phyloP scores from a whole-genome alignment of 2,113 vertebrate genomes.

The Grammomys surdaster region DNA sequence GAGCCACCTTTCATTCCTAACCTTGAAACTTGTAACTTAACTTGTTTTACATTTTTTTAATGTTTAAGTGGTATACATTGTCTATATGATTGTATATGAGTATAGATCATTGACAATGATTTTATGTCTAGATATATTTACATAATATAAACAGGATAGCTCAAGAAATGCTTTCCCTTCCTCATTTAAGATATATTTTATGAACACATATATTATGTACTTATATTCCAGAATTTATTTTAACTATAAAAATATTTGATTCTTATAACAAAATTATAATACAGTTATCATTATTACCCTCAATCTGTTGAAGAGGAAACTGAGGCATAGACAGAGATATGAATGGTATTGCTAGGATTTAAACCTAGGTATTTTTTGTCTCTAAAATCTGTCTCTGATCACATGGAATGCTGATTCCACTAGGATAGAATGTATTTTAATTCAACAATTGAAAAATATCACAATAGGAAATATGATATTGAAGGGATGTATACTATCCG shows the following conservation, averaged over 20 bases:
- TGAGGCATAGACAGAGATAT: not conserved
- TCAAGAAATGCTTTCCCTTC: slow-evolving; percentile 9
- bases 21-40: not conserved
- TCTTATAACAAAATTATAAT: not conserved
- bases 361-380: not conserved
- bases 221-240: not conserved
- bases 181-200: slow-evolving; percentile 30
- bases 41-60: not conserved
- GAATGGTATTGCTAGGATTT: not conserved
- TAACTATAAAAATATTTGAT: slow-evolving; percentile 37
- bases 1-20: not conserved
- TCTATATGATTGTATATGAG: not conserved
- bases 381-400: not conserved
- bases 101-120: not conserved
- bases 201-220: not conserved
- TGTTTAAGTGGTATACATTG: not conserved
- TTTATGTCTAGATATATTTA: slow-evolving; percentile 20
- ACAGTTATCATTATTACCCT: not conserved
- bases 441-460: not conserved
- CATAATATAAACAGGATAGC: not conserved
- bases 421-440: not conserved
- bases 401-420: not conserved
- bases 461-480: not conserved
- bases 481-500: not conserved
- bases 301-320: not conserved